phyloP scores from a whole-genome alignment of 2,888 invertebrate genomes.

The Lithosia quadra region DNA sequence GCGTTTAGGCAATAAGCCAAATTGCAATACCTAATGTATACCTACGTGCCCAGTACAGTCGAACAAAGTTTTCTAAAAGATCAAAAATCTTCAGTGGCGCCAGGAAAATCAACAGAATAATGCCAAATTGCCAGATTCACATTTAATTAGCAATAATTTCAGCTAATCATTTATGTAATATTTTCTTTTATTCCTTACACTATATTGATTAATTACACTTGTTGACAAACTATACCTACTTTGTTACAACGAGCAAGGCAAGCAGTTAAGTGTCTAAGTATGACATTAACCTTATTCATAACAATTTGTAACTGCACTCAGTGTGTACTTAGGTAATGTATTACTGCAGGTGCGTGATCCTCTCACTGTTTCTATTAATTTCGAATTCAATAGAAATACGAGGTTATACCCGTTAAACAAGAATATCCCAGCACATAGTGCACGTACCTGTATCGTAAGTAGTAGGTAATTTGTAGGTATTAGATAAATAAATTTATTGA shows the following conservation, averaged over 20 bases:
- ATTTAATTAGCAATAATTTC: too few relatives aligned
- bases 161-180: too few relatives aligned
- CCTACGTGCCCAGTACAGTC: background rate
- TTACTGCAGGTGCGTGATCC: slow-evolving; percentile 38
- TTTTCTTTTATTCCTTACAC: background rate
- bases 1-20: slow-evolving; percentile 22
- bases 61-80: too few relatives aligned
- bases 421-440: background rate
- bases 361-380: slow-evolving; percentile 34
- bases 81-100: too few relatives aligned
- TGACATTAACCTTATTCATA: slow-evolving; percentile 42
- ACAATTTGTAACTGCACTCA: slow-evolving; percentile 18
- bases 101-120: too few relatives aligned
- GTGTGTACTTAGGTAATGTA: slow-evolving; percentile 17
- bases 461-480: too few relatives aligned
- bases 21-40: background rate
- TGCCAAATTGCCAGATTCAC: too few relatives aligned
- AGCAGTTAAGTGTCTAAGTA: slow-evolving; percentile 11
- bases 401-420: slow-evolving; percentile 27
- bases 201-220: slow-evolving; percentile 1
- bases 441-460: too few relatives aligned
- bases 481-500: too few relatives aligned
- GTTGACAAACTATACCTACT: background rate
- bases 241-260: background rate
- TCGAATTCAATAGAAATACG: slow-evolving; percentile 30